A percentile compares a stretch with the other conserved stretches of the same genome.
These are phyloP conservation scores for Notarius lentiginosus DNA, from an alignment of 2,113 vertebrate species.

Conservation along the genomic window DNA sequence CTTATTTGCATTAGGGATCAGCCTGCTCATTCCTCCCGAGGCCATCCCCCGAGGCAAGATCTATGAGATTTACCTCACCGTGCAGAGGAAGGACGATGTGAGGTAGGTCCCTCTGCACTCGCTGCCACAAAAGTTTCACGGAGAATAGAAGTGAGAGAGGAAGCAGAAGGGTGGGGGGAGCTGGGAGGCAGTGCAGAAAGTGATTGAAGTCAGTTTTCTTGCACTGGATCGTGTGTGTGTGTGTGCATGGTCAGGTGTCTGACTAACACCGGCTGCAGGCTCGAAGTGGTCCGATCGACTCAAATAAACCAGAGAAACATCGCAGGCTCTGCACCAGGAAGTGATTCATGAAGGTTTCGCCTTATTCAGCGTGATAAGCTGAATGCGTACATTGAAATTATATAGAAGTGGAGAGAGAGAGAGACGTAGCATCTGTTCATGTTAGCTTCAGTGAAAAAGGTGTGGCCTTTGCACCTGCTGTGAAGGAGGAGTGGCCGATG, in stretches of 20 bases:
- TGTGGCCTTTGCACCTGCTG: not conserved
- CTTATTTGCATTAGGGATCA: slow-evolving; percentile 85
- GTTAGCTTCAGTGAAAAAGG: not conserved
- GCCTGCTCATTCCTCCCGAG: slow-evolving; percentile 95
- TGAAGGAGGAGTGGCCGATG: not conserved
- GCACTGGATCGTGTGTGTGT: slow-evolving; percentile 45
- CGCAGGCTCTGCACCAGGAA: not conserved
- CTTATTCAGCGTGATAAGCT: not conserved
- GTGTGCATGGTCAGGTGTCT: not conserved
- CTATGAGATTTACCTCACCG: slow-evolving; percentile 97
- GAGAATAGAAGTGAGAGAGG: slow-evolving; percentile 20
- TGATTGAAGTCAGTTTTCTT: slow-evolving; percentile 33
- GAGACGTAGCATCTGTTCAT: not conserved
- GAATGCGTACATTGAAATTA: not conserved
- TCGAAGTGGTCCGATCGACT: not conserved
- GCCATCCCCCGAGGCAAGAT: slow-evolving; percentile 98
- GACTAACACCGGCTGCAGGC: slow-evolving; percentile 17
- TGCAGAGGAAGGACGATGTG: slow-evolving; percentile 95
- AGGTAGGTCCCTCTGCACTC: slow-evolving; percentile 82
- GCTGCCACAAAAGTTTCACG: slow-evolving; percentile 41
- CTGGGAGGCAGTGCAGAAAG: not conserved
- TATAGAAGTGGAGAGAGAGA: too few relatives aligned
- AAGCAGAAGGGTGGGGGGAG: not conserved
- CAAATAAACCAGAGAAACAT: slow-evolving; percentile 6
- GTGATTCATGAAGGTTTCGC: not conserved